Conservation (phyloP, 2,113 vertebrate species). For the Riparia riparia region DNA sequence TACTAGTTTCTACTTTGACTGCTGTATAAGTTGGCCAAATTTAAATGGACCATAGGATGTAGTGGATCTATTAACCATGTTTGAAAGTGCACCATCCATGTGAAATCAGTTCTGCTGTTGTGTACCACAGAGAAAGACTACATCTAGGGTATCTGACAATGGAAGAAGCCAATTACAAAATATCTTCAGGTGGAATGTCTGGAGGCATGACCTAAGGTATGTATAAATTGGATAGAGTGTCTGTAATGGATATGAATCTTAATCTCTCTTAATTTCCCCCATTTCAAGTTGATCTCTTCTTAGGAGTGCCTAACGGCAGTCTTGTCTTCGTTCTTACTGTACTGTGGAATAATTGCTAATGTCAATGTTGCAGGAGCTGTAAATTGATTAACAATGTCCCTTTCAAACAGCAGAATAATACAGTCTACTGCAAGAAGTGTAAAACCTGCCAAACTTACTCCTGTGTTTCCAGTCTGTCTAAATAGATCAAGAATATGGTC, state of each 20-base stretch:
- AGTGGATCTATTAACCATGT: background rate
- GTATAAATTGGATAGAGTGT: background rate
- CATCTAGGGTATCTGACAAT: background rate
- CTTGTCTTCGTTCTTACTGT: background rate
- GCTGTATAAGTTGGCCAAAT: background rate
- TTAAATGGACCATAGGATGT: background rate
- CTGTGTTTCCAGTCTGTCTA: background rate
- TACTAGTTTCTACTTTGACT: background rate
- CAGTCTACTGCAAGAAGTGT: background rate
- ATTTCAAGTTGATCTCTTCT: background rate
- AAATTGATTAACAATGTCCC: background rate
- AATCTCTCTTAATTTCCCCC: background rate
- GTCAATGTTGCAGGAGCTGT: background rate
- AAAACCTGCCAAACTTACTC: background rate
- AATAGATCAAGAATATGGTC: background rate
- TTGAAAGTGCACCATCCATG: background rate
- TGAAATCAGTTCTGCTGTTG: background rate
- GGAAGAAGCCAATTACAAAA: background rate
- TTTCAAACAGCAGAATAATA: background rate
- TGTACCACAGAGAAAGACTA: background rate
- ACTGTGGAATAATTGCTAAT: background rate
- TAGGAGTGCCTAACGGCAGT: accelerated
- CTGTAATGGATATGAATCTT: background rate
- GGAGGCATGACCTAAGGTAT: background rate
- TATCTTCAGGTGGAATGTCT: background rate